Base-by-base conservation (phyloP, 2,113 vertebrate genomes). In the Dicerorhinus sumatrensis region DNA sequence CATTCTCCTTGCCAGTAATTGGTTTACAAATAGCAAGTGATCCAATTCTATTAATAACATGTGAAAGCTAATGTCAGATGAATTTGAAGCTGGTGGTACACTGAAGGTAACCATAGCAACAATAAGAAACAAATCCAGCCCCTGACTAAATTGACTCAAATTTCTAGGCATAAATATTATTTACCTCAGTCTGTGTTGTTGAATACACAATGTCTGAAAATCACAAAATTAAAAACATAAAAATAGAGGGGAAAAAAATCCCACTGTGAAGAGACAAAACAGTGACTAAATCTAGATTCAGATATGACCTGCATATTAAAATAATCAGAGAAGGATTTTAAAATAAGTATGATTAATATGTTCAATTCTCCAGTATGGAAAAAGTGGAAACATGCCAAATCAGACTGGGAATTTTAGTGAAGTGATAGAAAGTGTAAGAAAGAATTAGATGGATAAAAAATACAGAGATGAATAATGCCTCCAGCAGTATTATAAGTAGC, bases 121-220 rank as follows among this genome's bases (percentile, higher is more conserved):
- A 92, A 80, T 54, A 69, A 63, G 69, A 91, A 73, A 51, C 36
- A 89, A 96, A 72, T 20, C 62, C 17, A 88, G 12, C 17, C 17
- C 11, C 62, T 70, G 42, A 76, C 29, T 33, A 88, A 83, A 65
- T 4, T 77, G 12, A 82, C n/a, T 88, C 23, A 88, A 75, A 10
- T 88, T 67, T 96, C 51, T 13, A 70, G 29, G 31, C 18, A 93
- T 65, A 92, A 92, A 84, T 70, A 83, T 83, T 75, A 67, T 70
- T 94, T 95, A 69, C 33, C 62, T 89, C 39, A 89, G n/a, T 70
- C 18, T 85, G 31, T 46, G 80, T 8, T 77, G 8, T 89, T 88
- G 48, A 36, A 89, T 21, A 72, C 21, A 79, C 23, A 82, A 25
- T 83, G 48, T 95, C 11, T 69, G 33, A 56, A 31, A 84, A 39